phyloP scores from a whole-genome alignment of 1,140 invertebrate genomes.

The Yoshiicerus persimilis region DNA sequence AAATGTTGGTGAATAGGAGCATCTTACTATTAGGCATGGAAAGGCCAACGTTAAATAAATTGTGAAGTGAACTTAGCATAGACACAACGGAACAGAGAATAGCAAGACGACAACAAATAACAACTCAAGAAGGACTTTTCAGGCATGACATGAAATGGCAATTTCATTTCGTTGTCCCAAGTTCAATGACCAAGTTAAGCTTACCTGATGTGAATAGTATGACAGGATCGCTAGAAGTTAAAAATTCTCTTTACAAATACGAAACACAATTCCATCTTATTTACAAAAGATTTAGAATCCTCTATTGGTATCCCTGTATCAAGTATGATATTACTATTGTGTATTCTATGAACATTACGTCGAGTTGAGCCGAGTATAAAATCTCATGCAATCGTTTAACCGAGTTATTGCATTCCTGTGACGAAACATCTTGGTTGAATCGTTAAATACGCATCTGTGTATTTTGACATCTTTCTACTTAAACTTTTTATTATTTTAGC shows the following conservation, averaged over 20 bases:
- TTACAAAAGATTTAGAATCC: background rate
- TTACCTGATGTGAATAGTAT: background rate
- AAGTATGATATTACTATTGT: background rate
- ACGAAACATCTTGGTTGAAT: background rate
- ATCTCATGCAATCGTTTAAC: no score
- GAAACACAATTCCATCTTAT: background rate
- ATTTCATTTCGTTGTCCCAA: background rate
- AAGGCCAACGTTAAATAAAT: background rate
- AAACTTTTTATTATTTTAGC: background rate
- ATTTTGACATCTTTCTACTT: background rate
- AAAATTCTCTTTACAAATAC: background rate
- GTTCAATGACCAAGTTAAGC: constrained; percentile 9
- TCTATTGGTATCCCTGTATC: background rate
- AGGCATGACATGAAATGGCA: constrained; percentile 18
- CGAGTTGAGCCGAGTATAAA: background rate
- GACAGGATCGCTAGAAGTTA: background rate
- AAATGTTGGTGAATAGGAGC: no score
- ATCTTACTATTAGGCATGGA: background rate
- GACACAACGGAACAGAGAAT: background rate
- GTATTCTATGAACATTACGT: background rate
- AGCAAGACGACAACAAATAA: background rate
- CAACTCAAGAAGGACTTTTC: background rate
- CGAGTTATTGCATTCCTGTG: background rate
- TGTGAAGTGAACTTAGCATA: background rate
- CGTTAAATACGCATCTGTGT: background rate